Base-by-base conservation (phyloP, 2,113 vertebrate genomes). In the Dunckerocampus dactyliophorus region DNA sequence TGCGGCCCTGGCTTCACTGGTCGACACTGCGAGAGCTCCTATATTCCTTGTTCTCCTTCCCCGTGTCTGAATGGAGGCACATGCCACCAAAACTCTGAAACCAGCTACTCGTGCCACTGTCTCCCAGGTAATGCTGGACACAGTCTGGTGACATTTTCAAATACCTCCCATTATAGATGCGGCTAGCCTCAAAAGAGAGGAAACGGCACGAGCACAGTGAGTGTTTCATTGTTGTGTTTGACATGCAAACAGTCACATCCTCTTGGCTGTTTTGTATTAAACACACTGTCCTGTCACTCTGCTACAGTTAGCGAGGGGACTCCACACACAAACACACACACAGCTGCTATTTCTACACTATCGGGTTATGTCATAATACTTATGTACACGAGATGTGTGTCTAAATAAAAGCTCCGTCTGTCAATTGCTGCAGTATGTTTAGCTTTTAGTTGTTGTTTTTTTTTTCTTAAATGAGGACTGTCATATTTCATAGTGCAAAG, bases 51-150 rank as follows among this genome's bases (percentile, higher is more conserved):
- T 47, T 89, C 89, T 0, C 94, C 95, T 0, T 96, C 94, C 0
- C 95, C 95, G 0, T 98, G 95, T 60, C 84, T 91, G 46, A 96
- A 95, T 0, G 94, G 94, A 60, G 95, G 95, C 57, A 97, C 95
- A 65, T 98, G 95, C 73, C 91, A 93, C 24, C 93, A 85, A 14
- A 95, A 82, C 2, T 87, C 90, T 0, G 95, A 96, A 67, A 92
- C 87, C 66, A 88, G 78, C 79, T 98, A 95, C 69, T 92, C 90
- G 17, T 98, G 95, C 85, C 94, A 93, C 90, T 98, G 95, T 63
- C 91, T 98, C 47, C 94, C 94, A 87, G 95, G 95, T 62, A 49
- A 31, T 12, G 12, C 37, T 15, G 14, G 19, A 45, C 28, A 16
- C 45, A 20, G 14, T 31, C 13, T 10, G n/a, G n/a, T 20, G 19